A percentile compares a stretch with the other conserved stretches of the same genome.
These are phyloP conservation scores for Mycalesis mineus DNA, from an alignment of 2,888 invertebrate genomes.

Conservation along the genomic window DNA sequence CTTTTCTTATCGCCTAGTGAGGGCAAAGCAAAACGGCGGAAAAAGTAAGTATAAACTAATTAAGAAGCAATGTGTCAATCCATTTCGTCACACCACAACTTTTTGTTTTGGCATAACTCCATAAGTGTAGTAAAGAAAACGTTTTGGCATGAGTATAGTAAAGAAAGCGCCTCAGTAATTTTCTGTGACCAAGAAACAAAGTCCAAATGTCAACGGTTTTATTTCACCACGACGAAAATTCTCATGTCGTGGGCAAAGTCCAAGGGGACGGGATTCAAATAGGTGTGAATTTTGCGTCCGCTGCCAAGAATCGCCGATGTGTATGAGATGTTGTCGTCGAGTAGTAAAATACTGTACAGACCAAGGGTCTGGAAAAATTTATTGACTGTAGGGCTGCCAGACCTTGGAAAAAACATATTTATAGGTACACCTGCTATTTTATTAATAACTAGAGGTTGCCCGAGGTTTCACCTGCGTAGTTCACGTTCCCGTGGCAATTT, in stretches of 20 bases:
- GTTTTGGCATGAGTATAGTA: neutral
- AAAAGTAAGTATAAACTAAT: too few species aligned
- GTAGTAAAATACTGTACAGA: neutral
- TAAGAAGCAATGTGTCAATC: too few species aligned
- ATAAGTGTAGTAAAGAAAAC: too few species aligned
- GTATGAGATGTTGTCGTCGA: neutral
- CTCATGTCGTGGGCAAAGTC: constrained; percentile 1
- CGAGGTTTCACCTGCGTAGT: too few species aligned
- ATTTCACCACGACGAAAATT: neutral
- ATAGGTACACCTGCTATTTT: too few species aligned
- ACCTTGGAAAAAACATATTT: neutral
- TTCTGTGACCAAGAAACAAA: neutral
- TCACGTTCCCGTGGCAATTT: too few species aligned
- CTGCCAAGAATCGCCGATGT: neutral
- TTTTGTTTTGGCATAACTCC: too few species aligned
- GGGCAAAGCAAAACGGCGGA: too few species aligned
- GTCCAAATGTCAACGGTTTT: neutral
- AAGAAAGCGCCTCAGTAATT: neutral
- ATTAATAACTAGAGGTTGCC: too few species aligned
- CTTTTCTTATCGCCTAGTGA: too few species aligned
- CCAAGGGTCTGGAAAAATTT: neutral
- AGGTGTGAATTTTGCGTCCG: constrained; percentile 10
- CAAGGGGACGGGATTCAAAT: constrained; percentile 13
- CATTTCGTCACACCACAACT: too few species aligned
- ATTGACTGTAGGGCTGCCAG: neutral